Conservation (phyloP, 1,140 invertebrate species). For the Hetaerina americana region DNA sequence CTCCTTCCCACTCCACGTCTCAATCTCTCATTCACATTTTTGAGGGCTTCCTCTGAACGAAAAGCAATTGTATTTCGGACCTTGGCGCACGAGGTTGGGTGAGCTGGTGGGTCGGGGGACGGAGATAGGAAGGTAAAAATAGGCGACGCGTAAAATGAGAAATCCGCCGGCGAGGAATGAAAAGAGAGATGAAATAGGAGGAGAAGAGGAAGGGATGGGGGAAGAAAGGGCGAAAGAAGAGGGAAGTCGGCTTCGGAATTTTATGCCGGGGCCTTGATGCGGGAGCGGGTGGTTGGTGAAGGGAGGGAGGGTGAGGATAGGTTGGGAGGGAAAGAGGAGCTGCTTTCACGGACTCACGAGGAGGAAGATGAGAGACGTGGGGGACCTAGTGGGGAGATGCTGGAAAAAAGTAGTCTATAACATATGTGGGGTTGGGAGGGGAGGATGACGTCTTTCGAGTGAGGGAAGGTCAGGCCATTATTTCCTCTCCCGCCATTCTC, state of each 20-base stretch:
- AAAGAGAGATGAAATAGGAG: not conserved
- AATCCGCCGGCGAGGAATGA: not conserved
- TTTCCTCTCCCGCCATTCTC: not conserved
- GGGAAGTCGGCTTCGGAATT: not conserved
- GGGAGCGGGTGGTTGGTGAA: not conserved
- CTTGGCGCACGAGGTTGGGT: not conserved
- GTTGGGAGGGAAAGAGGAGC: too few relatives aligned
- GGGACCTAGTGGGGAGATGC: too few relatives aligned
- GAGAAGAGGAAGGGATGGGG: not conserved
- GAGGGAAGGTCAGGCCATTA: not conserved
- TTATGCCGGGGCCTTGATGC: not conserved
- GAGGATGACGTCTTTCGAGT: too few relatives aligned
- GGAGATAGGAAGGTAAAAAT: too few relatives aligned
- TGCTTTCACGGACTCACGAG: too few relatives aligned
- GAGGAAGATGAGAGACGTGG: too few relatives aligned
- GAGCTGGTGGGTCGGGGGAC: too few relatives aligned
- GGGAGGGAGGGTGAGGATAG: not conserved
- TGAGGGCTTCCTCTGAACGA: not conserved
- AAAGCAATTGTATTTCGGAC: constrained; percentile 1
- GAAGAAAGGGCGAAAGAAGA: not conserved
- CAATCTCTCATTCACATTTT: too few relatives aligned
- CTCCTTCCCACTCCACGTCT: too few relatives aligned
- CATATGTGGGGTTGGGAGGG: too few relatives aligned
- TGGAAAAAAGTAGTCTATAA: too few relatives aligned
- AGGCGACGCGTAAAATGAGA: not conserved